phyloP scores from a whole-genome alignment of 2,888 invertebrate species.

The Idaea straminata region DNA sequence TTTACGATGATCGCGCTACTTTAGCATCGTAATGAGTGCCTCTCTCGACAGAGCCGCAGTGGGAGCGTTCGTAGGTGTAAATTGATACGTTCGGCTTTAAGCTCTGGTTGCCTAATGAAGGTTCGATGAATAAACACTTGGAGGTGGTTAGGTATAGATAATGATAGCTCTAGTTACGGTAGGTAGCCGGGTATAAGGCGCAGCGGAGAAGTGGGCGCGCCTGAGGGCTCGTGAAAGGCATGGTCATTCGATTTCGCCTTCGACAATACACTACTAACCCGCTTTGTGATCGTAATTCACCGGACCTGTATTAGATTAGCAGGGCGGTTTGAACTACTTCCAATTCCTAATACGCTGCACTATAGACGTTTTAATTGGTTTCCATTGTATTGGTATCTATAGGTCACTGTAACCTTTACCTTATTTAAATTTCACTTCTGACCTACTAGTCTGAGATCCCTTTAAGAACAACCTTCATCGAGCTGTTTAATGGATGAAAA shows the following conservation, averaged over 20 bases:
- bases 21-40: slow-evolving; percentile 30
- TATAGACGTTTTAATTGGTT: slow-evolving; percentile 57
- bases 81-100: slow-evolving; percentile 17
- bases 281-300: slow-evolving; percentile 47
- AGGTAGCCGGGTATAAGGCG: slow-evolving; percentile 26
- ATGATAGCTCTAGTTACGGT: slow-evolving; percentile 38
- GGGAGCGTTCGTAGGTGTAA: slow-evolving; percentile 27
- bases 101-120: slow-evolving; percentile 29
- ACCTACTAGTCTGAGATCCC: too few relatives aligned
- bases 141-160: slow-evolving; percentile 32
- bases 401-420: slow-evolving; percentile 44
- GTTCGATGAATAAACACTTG: slow-evolving; percentile 12
- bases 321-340: slow-evolving; percentile 27
- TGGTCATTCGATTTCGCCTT: slow-evolving; percentile 62
- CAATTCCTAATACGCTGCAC: slow-evolving; percentile 27
- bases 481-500: too few relatives aligned
- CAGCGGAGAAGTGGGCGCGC: slow-evolving; percentile 53
- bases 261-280: slow-evolving; percentile 53
- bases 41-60: slow-evolving; percentile 26
- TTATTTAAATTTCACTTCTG: slow-evolving; percentile 23
- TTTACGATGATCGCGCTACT: slow-evolving; percentile 29
- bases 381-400: slow-evolving; percentile 48
- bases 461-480: too few relatives aligned
- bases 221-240: slow-evolving; percentile 62
- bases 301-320: slow-evolving; percentile 43